These are phyloP conservation scores for Anthrax anthrax DNA, from an alignment of 2,888 invertebrate genomes.

Conservation along the genomic window DNA sequence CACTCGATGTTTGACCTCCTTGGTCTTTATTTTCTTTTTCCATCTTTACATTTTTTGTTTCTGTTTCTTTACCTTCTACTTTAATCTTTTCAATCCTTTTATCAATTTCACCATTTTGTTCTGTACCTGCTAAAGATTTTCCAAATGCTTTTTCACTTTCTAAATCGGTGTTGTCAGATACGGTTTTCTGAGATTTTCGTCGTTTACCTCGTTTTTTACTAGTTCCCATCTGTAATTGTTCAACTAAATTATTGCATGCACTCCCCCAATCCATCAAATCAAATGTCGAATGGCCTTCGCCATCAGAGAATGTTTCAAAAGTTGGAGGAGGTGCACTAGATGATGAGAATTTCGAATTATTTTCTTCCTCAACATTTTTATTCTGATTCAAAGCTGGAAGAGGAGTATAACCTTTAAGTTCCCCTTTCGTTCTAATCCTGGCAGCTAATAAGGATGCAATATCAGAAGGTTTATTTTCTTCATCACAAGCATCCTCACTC, in stretches of 20 bases:
- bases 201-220: conserved; percentile 42
- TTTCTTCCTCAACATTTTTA: background rate
- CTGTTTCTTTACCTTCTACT: conserved; percentile 7
- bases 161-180: conserved; percentile 16
- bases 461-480: conserved; percentile 20
- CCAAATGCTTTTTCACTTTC: conserved; percentile 8
- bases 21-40: conserved; percentile 2
- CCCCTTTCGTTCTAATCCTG: conserved; percentile 74
- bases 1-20: conserved; percentile 13
- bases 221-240: conserved; percentile 49
- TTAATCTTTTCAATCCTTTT: conserved; percentile 20
- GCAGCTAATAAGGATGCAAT: conserved; percentile 50
- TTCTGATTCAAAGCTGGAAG: conserved; percentile 13
- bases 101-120: conserved; percentile 37
- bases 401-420: conserved; percentile 48
- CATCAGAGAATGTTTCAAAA: conserved; percentile 6
- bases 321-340: background rate
- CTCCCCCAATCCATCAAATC: conserved; percentile 41
- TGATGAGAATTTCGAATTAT: background rate
- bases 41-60: conserved; percentile 7
- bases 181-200: conserved; percentile 16
- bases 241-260: conserved; percentile 65
- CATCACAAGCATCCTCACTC: background rate
- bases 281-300: conserved; percentile 11
- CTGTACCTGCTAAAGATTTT: conserved; percentile 16